These are phyloP conservation scores for Dasypogon diadema DNA, from an alignment of 2,888 invertebrate species.

Conservation along the genomic window DNA sequence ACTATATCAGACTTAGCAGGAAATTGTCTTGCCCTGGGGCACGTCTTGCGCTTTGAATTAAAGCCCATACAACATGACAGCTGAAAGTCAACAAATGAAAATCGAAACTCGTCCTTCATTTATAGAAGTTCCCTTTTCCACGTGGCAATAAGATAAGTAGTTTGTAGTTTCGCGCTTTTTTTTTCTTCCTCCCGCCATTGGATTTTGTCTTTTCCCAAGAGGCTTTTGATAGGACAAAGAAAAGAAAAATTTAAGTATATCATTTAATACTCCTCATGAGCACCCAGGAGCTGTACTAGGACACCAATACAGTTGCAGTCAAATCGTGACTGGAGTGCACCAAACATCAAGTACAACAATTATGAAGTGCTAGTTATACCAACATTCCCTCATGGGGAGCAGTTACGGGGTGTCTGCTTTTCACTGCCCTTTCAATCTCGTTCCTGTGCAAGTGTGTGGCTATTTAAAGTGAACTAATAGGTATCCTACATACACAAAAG, in stretches of 20 bases:
- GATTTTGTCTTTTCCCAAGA: slow-evolving; percentile 22
- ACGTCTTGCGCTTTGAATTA: slow-evolving; percentile 36
- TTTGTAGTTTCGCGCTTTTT: slow-evolving; percentile 4
- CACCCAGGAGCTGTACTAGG: slow-evolving; percentile 8
- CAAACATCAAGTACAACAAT: slow-evolving; percentile 47
- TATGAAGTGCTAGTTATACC: slow-evolving; percentile 24
- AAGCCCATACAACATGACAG: slow-evolving; percentile 33
- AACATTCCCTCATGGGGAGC: background rate
- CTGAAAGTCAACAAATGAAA: slow-evolving; percentile 47
- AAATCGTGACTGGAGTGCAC: slow-evolving; percentile 51
- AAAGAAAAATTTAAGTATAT: slow-evolving; percentile 36
- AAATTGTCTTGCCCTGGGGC: slow-evolving; percentile 37
- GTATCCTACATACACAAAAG: slow-evolving; percentile 46
- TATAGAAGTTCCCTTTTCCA: slow-evolving; percentile 1
- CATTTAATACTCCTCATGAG: slow-evolving; percentile 19
- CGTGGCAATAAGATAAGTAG: background rate
- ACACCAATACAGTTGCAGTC: slow-evolving; percentile 29
- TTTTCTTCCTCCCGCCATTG: too few species aligned
- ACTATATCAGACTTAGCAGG: slow-evolving; percentile 33
- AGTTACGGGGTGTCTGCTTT: slow-evolving; percentile 29
- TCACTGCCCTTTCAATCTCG: slow-evolving; percentile 40
- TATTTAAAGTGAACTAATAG: slow-evolving; percentile 45
- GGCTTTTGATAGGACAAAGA: slow-evolving; percentile 15
- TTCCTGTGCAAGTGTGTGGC: slow-evolving; percentile 22
- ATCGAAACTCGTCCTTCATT: slow-evolving; percentile 48